Conservation (phyloP, 2,113 vertebrate species). For the Gallinago undulata region DNA sequence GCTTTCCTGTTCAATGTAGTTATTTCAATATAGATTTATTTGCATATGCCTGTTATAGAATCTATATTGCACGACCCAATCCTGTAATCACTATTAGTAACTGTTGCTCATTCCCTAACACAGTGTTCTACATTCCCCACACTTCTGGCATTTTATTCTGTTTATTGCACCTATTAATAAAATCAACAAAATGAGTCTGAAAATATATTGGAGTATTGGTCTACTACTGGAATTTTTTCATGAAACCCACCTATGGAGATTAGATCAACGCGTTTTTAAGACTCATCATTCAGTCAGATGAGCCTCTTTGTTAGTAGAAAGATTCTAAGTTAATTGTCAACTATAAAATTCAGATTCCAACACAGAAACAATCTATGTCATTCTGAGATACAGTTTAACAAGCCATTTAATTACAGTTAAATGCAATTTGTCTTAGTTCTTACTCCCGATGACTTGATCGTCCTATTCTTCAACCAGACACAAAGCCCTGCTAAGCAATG, state of each 20-base stretch:
- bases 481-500: neutral
- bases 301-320: neutral
- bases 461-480: neutral
- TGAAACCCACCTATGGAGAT: neutral
- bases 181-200: neutral
- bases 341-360: neutral
- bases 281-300: neutral
- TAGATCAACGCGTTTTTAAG: neutral
- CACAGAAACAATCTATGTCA: neutral
- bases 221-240: neutral
- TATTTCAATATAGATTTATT: neutral
- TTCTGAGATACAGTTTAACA: neutral
- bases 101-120: neutral
- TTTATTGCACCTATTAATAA: neutral
- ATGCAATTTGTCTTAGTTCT: neutral
- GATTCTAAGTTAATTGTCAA: neutral
- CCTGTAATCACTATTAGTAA: neutral
- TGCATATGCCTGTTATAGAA: neutral
- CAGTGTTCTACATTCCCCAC: neutral
- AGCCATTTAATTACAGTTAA: neutral
- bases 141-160: neutral
- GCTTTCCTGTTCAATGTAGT: neutral
- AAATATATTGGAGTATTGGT: neutral
- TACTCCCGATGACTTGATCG: neutral
- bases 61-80: neutral